A percentile compares a stretch with the other conserved stretches of the same genome.
These are phyloP conservation scores for Selene dorsalis DNA, from an alignment of 2,797 vertebrate genomes.

Conservation along the genomic window DNA sequence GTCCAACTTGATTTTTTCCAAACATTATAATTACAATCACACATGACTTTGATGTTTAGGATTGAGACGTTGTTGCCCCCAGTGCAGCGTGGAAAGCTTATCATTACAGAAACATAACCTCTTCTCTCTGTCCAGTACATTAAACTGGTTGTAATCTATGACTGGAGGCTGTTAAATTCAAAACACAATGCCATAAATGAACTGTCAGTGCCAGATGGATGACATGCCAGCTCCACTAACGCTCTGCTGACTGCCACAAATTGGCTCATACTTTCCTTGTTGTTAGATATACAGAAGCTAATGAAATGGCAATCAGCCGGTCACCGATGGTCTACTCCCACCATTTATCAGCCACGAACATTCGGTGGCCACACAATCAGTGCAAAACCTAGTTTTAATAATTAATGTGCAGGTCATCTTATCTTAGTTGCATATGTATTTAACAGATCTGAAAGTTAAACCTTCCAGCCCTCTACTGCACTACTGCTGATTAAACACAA, in stretches of 20 bases:
- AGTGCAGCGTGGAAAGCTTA: background rate
- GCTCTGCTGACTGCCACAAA: conserved; percentile 46
- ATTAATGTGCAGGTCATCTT: background rate
- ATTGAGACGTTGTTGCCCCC: background rate
- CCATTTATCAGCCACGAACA: conserved; percentile 38
- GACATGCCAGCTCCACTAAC: conserved; percentile 24
- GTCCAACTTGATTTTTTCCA: background rate
- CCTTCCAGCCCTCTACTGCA: background rate
- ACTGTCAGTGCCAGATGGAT: conserved; percentile 56
- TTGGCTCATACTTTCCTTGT: conserved; percentile 34
- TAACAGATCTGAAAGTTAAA: conserved; percentile 8
- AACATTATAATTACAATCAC: background rate
- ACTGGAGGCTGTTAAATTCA: conserved; percentile 43
- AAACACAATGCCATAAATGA: conserved; percentile 51
- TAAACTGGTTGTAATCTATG: conserved; percentile 37
- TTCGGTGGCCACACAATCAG: background rate
- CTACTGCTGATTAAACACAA: conserved; percentile 10
- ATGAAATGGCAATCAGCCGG: conserved; percentile 39
- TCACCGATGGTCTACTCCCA: conserved; percentile 24
- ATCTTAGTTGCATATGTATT: conserved; percentile 5
- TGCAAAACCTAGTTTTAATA: conserved; percentile 9
- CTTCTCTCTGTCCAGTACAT: conserved; percentile 14
- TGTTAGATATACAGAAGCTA: conserved; percentile 43
- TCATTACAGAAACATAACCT: conserved; percentile 24
- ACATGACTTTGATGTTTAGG: background rate